Evolutionary conservation across 2,888 invertebrate species (phyloP).

Genomic region (Bembecia ichneumoniformis): DNA sequence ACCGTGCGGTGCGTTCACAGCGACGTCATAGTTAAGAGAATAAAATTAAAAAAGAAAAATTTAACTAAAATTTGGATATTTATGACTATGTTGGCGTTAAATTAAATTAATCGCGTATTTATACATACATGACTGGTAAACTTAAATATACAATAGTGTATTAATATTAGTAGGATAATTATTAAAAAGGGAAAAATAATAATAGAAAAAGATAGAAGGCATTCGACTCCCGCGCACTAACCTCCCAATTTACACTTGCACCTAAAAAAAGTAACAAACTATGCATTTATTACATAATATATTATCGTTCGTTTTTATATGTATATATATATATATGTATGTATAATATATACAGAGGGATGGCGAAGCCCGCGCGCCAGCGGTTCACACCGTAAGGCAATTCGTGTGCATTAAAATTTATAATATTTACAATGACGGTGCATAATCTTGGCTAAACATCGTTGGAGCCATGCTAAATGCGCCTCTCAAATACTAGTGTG

Average conservation of each 20-base stretch:
- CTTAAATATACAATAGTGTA: conserved; percentile 62
- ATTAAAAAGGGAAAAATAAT: conserved; percentile 19
- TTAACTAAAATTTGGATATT: conserved; percentile 71
- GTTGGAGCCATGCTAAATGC: no score
- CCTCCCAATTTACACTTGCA: conserved; percentile 53
- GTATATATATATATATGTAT: no score
- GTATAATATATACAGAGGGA: conserved; percentile 43
- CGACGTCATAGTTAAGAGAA: conserved; percentile 44
- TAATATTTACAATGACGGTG: conserved; percentile 60
- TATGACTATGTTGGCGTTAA: conserved; percentile 70
- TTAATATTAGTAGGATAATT: conserved; percentile 35
- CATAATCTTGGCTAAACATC: no score
- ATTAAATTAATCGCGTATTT: conserved; percentile 64
- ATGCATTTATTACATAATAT: conserved; percentile 59
- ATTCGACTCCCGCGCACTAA: conserved; percentile 28
- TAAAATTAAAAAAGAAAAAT: conserved; percentile 51
- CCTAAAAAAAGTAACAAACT: conserved; percentile 65
- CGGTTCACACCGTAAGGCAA: conserved; percentile 47
- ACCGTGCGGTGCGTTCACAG: conserved; percentile 53
- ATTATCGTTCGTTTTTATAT: conserved; percentile 39
- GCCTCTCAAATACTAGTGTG: no score
- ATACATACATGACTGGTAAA: conserved; percentile 71
- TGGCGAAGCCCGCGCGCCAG: conserved; percentile 47
- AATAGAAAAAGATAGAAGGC: conserved; percentile 54
- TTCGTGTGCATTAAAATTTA: conserved; percentile 41